These are phyloP conservation scores for Vulpes vulpes DNA, from an alignment of 2,113 vertebrate species.

Conservation along the genomic window DNA sequence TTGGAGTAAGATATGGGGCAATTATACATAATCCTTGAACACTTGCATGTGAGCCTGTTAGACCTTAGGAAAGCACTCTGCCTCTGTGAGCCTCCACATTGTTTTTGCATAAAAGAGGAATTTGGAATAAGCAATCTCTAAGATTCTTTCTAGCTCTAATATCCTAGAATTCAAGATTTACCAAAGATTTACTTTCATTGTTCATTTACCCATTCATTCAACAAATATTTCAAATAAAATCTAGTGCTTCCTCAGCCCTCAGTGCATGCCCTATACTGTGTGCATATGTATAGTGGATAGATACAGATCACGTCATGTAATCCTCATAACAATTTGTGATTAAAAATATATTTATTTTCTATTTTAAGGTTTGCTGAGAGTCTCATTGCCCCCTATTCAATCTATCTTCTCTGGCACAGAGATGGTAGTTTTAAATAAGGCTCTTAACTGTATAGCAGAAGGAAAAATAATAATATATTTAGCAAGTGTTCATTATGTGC, in stretches of 20 bases:
- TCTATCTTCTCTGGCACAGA: neutral
- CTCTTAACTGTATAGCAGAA: neutral
- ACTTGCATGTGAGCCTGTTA: neutral
- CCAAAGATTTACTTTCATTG: neutral
- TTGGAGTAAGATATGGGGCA: neutral
- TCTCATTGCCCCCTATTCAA: neutral
- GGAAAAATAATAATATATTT: constrained; percentile 1
- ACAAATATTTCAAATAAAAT: constrained; percentile 30
- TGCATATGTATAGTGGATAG: neutral
- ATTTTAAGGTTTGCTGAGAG: neutral
- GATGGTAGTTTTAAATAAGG: neutral
- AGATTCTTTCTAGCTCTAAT: neutral
- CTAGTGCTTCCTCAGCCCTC: neutral
- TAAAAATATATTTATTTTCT: neutral
- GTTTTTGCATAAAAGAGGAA: neutral
- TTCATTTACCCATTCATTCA: neutral
- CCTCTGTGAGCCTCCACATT: neutral
- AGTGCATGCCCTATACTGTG: too few species aligned
- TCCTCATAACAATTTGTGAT: neutral
- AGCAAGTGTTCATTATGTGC: neutral
- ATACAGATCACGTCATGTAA: neutral
- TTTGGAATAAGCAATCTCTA: neutral
- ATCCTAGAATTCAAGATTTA: neutral
- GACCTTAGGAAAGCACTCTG: neutral
- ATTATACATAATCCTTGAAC: constrained; percentile 21